Percentiles rank a stretch among this genome's conserved stretches.
These are phyloP conservation scores for Labeo calbasu DNA, from an alignment of 2,797 vertebrate genomes.

Conservation along the genomic window DNA sequence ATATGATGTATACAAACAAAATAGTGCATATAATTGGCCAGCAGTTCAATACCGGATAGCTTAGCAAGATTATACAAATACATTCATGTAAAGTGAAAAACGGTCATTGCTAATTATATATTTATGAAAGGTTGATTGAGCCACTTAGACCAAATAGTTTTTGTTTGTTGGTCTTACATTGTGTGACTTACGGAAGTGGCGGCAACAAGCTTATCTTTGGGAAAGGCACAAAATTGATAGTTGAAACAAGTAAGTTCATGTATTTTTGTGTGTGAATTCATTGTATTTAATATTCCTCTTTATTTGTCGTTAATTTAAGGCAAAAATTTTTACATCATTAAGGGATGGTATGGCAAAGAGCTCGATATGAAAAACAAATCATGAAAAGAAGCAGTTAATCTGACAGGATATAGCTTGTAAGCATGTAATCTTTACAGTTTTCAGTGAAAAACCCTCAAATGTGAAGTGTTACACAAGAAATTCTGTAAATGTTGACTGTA, in stretches of 20 bases:
- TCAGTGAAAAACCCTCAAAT: background rate
- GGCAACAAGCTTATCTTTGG: conserved; percentile 36
- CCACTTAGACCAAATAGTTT: background rate
- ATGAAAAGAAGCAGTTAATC: background rate
- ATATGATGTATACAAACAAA: background rate
- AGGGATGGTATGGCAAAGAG: background rate
- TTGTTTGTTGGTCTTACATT: background rate
- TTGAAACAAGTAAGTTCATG: conserved; percentile 39
- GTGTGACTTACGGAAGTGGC: conserved; percentile 32
- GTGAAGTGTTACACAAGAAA: background rate
- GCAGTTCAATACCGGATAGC: background rate
- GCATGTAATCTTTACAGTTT: background rate
- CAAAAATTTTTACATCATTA: background rate
- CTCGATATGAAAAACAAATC: background rate
- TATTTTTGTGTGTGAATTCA: background rate
- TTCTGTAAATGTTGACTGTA: background rate
- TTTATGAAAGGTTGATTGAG: background rate
- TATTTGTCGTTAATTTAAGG: background rate
- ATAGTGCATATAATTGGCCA: background rate
- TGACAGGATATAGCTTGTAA: background rate
- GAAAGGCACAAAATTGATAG: conserved; percentile 16
- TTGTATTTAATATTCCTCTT: background rate
- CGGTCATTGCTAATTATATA: background rate
- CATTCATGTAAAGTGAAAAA: background rate
- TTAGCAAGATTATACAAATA: background rate